These are phyloP conservation scores for Drosophila kepulauana DNA, from an alignment of 1,140 invertebrate genomes.

Conservation along the genomic window DNA sequence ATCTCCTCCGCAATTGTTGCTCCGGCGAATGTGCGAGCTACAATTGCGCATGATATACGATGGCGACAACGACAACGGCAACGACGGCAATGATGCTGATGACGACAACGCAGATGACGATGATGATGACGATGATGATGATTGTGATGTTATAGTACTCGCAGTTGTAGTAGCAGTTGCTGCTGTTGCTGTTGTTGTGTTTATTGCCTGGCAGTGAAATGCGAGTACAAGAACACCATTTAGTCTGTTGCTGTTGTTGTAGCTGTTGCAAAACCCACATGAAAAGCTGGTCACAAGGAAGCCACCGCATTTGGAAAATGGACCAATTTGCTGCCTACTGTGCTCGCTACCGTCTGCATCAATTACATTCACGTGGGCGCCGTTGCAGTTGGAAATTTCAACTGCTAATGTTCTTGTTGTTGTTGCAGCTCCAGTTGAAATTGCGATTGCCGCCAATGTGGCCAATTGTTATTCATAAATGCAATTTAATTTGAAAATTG, in stretches of 20 bases:
- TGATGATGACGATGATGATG: conserved; percentile 25
- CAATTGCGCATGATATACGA: conserved; percentile 81
- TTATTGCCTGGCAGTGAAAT: conserved; percentile 36
- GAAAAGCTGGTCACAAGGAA: conserved; percentile 59
- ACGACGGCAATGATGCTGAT: conserved; percentile 15
- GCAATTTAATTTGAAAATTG: conserved; percentile 82
- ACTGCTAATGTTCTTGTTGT: conserved; percentile 33
- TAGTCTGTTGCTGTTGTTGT: conserved; percentile 53
- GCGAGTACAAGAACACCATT: conserved; percentile 70
- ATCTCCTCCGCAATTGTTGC: conserved; percentile 82
- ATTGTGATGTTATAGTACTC: background rate
- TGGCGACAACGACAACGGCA: conserved; percentile 66
- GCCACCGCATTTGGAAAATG: conserved; percentile 78
- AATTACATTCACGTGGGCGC: conserved; percentile 56
- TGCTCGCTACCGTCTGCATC: conserved; percentile 59
- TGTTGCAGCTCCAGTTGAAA: conserved; percentile 33
- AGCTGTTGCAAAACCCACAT: conserved; percentile 63
- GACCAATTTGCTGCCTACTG: conserved; percentile 81
- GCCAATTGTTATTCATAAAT: conserved; percentile 82
- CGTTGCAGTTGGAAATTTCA: conserved; percentile 35
- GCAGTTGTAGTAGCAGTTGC: conserved; percentile 33
- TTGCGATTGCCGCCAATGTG: conserved; percentile 26
- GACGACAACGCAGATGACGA: conserved; percentile 43
- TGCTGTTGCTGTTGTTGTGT: conserved; percentile 48
- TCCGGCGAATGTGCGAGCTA: conserved; percentile 57